These are phyloP conservation scores for Corynorhinus townsendii DNA, from an alignment of 2,113 vertebrate genomes.

Conservation along the genomic window DNA sequence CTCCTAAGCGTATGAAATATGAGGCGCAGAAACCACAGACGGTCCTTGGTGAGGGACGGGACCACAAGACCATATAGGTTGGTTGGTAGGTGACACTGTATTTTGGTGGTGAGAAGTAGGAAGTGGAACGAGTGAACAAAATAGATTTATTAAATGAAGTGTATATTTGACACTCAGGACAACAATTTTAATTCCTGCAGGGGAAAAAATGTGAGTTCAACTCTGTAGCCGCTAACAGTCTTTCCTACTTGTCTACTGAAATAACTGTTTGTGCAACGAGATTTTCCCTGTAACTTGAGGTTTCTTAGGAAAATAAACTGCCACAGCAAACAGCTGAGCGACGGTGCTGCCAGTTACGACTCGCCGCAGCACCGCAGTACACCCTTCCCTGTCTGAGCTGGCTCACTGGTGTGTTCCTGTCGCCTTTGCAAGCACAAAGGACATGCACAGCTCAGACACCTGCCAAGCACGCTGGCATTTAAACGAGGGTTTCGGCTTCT, in stretches of 20 bases:
- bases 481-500: not conserved
- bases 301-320: not conserved
- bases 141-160: not conserved
- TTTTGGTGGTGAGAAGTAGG: no score
- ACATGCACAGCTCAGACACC: not conserved
- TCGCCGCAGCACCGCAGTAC: not conserved
- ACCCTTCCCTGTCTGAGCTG: not conserved
- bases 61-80: fast-evolving
- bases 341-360: not conserved
- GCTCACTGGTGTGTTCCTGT: not conserved
- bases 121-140: not conserved
- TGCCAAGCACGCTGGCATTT: not conserved
- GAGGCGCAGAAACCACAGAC: not conserved
- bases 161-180: not conserved
- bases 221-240: not conserved
- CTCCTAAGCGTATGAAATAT: not conserved
- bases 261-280: not conserved
- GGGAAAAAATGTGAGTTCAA: not conserved
- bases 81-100: no score
- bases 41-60: not conserved
- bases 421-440: not conserved
- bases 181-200: not conserved
- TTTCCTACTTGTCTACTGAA: not conserved
- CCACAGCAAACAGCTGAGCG: not conserved
- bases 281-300: not conserved